phyloP scores from a whole-genome alignment of 2,888 invertebrate genomes.

The Phymatocera aterrima region DNA sequence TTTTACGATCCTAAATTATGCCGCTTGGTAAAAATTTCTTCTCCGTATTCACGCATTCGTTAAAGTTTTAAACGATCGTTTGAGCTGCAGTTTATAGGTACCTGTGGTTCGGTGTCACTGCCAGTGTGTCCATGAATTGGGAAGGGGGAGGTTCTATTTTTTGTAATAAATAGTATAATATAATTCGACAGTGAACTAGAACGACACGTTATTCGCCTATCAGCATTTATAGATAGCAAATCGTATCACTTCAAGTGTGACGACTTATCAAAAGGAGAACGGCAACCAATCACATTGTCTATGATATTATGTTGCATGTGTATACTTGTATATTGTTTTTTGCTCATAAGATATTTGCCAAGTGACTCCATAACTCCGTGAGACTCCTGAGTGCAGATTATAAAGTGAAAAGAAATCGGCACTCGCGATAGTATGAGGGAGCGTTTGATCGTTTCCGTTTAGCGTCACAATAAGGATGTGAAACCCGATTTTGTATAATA shows the following conservation, averaged over 20 bases:
- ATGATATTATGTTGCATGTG: not conserved
- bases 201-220: not conserved
- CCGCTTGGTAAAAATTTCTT: no score
- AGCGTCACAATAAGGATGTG: not conserved
- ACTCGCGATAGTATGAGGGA: not conserved
- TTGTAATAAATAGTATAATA: not conserved
- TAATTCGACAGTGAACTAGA: not conserved
- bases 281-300: not conserved
- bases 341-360: not conserved
- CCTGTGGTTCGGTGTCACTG: no score
- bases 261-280: not conserved
- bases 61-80: no score
- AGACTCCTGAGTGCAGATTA: not conserved
- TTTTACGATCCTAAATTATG: no score
- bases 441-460: not conserved
- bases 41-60: no score
- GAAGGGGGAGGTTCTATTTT: no score
- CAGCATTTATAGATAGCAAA: not conserved
- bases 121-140: no score
- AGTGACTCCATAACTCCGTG: no score
- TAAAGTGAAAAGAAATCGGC: not conserved
- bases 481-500: not conserved
- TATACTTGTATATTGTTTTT: not conserved
- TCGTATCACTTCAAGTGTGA: not conserved
- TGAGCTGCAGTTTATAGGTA: no score